Evolutionary conservation across 2,797 vertebrate genomes (phyloP), one percentile per base, ranked within the genome.

Genomic region (Phoeniculus purpureus): DNA sequence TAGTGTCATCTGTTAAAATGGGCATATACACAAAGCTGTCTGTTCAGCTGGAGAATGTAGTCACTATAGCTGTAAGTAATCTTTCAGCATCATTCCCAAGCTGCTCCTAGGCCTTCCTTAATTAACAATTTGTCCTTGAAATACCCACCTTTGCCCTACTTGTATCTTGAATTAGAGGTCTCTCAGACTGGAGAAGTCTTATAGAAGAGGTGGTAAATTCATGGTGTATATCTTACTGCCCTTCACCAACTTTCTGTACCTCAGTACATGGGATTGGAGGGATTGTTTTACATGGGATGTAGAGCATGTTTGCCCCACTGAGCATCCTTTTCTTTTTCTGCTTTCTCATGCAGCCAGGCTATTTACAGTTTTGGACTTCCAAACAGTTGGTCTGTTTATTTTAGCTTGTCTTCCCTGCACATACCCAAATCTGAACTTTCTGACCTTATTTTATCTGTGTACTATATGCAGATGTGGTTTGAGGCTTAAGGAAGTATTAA

Each of bases 231-330:
- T 78, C 17, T 43, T n/a, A 9, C 31, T 5, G 16, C 0, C n/a
- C 1, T 9, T 12, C 31, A 6, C 54, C 37, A 40, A 12, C 40
- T 29, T 65, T 55, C 29, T 65, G 40, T 27, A 37, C 15, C 29
- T 72, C 19, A 16, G 31, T 56, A 43, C 8, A 3, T 21, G 32
- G 37, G 14, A 43, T 37, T 26, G 47, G 26, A 72, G 26, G 26
- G 26, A 31, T 54, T 2, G 1, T 21, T 45, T 5, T 66, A 8
- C 31, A 5, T 48, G 56, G 32, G 34, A 6, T 1, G 2, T 40
- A 25, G 25, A 65, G 32, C 16, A 43, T 0, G 0, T 59, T 58
- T 15, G 52, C 32, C 16, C 21, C 0, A 0, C 21, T 81, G 21
- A 51, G 20, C 13, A 26, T 20, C 21, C 26, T 58, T 68, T 60